Evolutionary conservation across 2,888 invertebrate genomes (phyloP).

Genomic region (Atethmia centrago): DNA sequence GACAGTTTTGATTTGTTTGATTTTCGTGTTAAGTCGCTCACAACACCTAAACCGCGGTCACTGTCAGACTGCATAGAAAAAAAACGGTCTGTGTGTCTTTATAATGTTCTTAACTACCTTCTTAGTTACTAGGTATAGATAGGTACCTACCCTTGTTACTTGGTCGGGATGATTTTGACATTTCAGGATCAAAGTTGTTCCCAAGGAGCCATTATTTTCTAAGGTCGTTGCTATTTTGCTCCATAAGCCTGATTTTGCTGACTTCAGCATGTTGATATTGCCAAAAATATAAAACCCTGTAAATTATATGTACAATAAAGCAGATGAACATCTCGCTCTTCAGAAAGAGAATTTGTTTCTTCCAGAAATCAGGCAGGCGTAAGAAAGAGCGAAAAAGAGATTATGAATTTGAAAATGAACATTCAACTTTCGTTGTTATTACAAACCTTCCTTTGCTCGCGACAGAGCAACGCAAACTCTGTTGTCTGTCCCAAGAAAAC

Average conservation of each 20-base stretch:
- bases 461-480: slow-evolving; percentile 95
- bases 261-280: slow-evolving; percentile 90
- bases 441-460: slow-evolving; percentile 88
- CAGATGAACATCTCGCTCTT: slow-evolving; percentile 6
- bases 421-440: neutral
- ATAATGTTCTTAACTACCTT: neutral
- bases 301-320: slow-evolving; percentile 41
- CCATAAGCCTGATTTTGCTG: slow-evolving; percentile 88
- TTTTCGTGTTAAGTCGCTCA: too few species aligned
- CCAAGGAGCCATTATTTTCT: slow-evolving; percentile 83
- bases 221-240: slow-evolving; percentile 87
- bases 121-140: neutral
- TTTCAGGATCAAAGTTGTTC: slow-evolving; percentile 80
- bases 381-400: neutral
- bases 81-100: too few species aligned
- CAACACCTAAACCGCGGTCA: too few species aligned
- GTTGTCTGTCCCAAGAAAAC: slow-evolving; percentile 93
- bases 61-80: too few species aligned
- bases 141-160: slow-evolving; percentile 80
- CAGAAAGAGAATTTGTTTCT: neutral
- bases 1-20: too few species aligned
- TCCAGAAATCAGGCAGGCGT: neutral
- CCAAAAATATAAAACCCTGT: slow-evolving; percentile 93
- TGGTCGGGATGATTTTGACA: slow-evolving; percentile 88
- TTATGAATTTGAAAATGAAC: neutral